Conservation (phyloP, 2,113 vertebrate species). For the Anguilla rostrata region DNA sequence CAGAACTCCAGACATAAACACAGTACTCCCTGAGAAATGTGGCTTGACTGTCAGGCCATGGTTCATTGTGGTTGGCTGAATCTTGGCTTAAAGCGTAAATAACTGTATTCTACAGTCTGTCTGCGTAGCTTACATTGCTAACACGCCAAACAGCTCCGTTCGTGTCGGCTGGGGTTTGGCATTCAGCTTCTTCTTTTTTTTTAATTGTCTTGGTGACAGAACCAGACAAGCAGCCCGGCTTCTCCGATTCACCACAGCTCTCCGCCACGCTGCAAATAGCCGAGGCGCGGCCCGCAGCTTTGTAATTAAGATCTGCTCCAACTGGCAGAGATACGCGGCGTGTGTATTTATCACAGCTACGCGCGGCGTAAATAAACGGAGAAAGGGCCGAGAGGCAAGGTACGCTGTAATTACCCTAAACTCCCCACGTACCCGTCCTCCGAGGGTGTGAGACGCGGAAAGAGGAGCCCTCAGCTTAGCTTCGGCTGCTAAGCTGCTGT, state of each 20-base stretch:
- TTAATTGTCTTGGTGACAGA: not conserved
- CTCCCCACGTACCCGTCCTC: conserved; percentile 40
- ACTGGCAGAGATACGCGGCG: conserved; percentile 47
- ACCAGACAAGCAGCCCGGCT: conserved; percentile 29
- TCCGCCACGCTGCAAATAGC: conserved; percentile 17
- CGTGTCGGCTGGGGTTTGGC: not conserved
- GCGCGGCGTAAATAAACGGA: conserved; percentile 40
- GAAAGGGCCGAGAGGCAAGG: conserved; percentile 27
- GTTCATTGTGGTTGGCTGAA: not conserved
- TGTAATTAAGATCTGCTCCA: conserved; percentile 57
- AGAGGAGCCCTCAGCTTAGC: not conserved
- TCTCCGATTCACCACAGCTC: conserved; percentile 28
- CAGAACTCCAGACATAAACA: not conserved
- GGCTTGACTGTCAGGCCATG: not conserved
- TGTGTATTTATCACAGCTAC: conserved; percentile 25
- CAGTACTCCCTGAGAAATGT: not conserved
- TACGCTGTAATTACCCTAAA: conserved; percentile 55
- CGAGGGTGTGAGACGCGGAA: conserved; percentile 44
- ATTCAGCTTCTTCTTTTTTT: not conserved
- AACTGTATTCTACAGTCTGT: not conserved
- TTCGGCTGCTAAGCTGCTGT: conserved; percentile 4
- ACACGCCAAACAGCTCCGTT: conserved; percentile 23
- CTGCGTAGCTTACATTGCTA: conserved; percentile 40
- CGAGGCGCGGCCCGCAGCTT: conserved; percentile 37
- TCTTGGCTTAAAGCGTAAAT: not conserved